Evolutionary conservation across 1,140 invertebrate genomes (phyloP).

Genomic region (Vanessa atalanta): DNA sequence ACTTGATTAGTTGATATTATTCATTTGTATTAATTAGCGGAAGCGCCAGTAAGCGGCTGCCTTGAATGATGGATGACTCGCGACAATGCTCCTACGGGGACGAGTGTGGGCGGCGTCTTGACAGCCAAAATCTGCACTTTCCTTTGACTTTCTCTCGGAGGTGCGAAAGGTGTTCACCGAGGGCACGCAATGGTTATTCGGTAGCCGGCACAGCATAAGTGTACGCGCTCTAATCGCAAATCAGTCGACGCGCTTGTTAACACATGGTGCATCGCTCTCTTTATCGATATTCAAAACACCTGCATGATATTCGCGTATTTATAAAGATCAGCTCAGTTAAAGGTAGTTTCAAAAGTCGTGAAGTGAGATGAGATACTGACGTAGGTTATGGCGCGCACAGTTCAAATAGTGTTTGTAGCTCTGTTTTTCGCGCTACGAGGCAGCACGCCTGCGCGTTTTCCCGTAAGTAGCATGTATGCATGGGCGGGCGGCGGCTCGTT

Average conservation of each 20-base stretch:
- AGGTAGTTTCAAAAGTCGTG: slow-evolving; percentile 43
- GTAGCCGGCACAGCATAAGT: slow-evolving; percentile 75
- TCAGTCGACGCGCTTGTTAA: slow-evolving; percentile 42
- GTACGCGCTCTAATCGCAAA: slow-evolving; percentile 72
- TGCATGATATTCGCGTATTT: slow-evolving; percentile 67
- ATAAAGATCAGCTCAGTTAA: slow-evolving; percentile 55
- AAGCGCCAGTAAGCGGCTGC: slow-evolving; percentile 44
- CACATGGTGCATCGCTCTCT: slow-evolving; percentile 58
- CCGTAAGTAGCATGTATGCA: slow-evolving; percentile 61
- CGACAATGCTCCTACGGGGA: slow-evolving; percentile 73
- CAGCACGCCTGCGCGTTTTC: slow-evolving; percentile 68
- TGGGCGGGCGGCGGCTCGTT: slow-evolving; percentile 57
- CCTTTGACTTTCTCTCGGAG: slow-evolving; percentile 79
- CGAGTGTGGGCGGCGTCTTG: slow-evolving; percentile 73
- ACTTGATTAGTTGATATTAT: slow-evolving; percentile 42
- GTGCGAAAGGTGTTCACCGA: slow-evolving; percentile 76
- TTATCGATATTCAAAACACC: slow-evolving; percentile 75
- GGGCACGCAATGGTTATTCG: slow-evolving; percentile 75
- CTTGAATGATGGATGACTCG: slow-evolving; percentile 72
- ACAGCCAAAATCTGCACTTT: slow-evolving; percentile 80
- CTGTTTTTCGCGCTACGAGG: slow-evolving; percentile 63
- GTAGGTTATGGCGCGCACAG: slow-evolving; percentile 52
- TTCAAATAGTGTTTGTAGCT: slow-evolving; percentile 57
- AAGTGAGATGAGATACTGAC: slow-evolving; percentile 54
- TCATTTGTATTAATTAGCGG: slow-evolving; percentile 63